Evolutionary conservation across 2,888 invertebrate species (phyloP), one percentile per base, ranked within the genome.

Genomic region (Drosophila setosimentum): DNA sequence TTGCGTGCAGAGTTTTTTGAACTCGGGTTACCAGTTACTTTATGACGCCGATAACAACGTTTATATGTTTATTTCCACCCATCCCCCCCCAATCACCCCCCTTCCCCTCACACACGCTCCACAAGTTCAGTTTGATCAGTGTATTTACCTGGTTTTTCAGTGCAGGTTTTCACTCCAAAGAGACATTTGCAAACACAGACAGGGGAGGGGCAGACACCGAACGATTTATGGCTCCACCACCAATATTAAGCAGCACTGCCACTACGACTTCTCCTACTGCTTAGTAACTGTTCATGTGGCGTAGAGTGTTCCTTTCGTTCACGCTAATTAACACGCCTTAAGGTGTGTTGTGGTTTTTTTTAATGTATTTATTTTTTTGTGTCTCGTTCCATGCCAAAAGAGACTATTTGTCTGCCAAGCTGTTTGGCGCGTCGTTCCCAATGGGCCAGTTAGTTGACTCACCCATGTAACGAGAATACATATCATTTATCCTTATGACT

Each of bases 11-110:
- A 70, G 83, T 84, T 84, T 70, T 57, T 87, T 89, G 82, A 84
- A 84, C 89, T 82, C 75, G 30, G 72, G 49, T 72, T 84, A 69
- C 84, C 87, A 76, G 84, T 83, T 88, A 83, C 87, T 83, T 83
- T 88, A 74, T 85, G 70, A 66, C 76, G 51, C 30, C 62, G 66
- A 76, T 77, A 75, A 75, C 70, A 74, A 65, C 64, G 40, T 33
- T 42, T 37, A 45, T 69, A 40, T 69, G 45, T 49, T 30, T 29
- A 40, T 54, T 29, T 27, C 10, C 13, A 7, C 27, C 35, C 53
- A 21, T 10, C 7, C 18, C 8, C 27, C 29, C 27, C 27, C 48
- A n/a, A n/a, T n/a, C n/a, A n/a, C 7, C 18, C 8, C 27, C 29
- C 27, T 21, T 37, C n/a, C 13, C 11, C 2, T 18, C 35, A 3